These are phyloP conservation scores for Subanguina moxae DNA, from an alignment of 1,140 invertebrate species.

Conservation along the genomic window DNA sequence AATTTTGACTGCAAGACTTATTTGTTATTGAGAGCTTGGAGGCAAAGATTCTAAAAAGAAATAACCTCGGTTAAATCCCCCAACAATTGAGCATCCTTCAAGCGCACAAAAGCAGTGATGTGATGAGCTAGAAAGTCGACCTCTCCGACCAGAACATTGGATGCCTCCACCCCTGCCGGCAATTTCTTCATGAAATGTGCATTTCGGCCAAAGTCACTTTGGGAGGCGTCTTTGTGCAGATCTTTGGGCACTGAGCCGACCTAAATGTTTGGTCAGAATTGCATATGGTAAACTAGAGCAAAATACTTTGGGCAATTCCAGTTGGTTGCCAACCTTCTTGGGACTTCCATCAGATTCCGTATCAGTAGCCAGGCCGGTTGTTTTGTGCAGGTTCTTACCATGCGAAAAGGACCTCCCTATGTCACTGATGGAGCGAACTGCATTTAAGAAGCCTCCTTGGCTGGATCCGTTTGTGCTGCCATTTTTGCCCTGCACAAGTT, in stretches of 20 bases:
- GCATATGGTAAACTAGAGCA: neutral
- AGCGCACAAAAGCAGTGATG: conserved; percentile 83
- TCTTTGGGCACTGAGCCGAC: conserved; percentile 56
- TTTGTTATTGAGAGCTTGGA: conserved; percentile 8
- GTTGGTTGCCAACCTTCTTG: conserved; percentile 41
- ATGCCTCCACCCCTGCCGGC: conserved; percentile 88
- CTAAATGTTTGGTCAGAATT: neutral
- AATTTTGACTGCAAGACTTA: too few species aligned
- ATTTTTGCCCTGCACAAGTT: neutral
- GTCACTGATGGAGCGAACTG: conserved; percentile 90
- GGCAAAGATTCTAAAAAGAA: too few species aligned
- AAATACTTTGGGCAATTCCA: conserved; percentile 53
- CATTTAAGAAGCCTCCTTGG: conserved; percentile 77
- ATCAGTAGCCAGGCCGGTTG: conserved; percentile 26
- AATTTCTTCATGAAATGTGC: conserved; percentile 93
- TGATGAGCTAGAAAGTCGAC: conserved; percentile 89
- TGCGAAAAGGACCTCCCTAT: conserved; percentile 92
- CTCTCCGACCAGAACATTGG: conserved; percentile 94
- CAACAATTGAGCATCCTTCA: conserved; percentile 80
- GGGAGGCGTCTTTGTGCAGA: conserved; percentile 50
- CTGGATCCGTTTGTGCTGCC: conserved; percentile 56
- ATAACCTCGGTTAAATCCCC: conserved; percentile 86
- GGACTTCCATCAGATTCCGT: conserved; percentile 33
- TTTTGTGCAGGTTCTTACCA: conserved; percentile 72
- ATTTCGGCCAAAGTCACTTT: conserved; percentile 69